A percentile compares a stretch with the other conserved stretches of the same genome.
These are phyloP conservation scores for Sardinella longiceps DNA, from an alignment of 2,797 vertebrate species.

Conservation along the genomic window DNA sequence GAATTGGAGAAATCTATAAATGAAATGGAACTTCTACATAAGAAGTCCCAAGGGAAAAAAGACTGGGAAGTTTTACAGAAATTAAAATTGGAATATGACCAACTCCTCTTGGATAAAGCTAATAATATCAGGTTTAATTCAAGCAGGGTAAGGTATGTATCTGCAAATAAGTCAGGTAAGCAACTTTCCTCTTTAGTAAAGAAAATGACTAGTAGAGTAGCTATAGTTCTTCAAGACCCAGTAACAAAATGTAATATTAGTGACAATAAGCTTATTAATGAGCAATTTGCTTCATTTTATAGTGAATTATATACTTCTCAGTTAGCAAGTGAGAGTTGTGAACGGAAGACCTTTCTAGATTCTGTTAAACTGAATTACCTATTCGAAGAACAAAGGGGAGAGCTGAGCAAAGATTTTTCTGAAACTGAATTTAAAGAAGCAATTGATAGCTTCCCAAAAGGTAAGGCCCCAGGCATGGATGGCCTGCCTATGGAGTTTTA, in stretches of 20 bases:
- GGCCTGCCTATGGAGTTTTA: not conserved
- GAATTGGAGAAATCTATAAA: no score
- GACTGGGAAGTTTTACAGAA: not conserved
- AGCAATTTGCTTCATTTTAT: not conserved
- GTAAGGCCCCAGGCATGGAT: not conserved
- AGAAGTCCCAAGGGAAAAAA: not conserved
- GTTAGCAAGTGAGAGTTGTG: no score
- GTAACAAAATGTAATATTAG: no score
- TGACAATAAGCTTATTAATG: not conserved
- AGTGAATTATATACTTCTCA: not conserved
- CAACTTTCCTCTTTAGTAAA: not conserved
- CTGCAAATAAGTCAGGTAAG: not conserved
- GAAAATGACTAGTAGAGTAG: no score
- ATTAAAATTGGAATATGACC: slow-evolving; percentile 1
- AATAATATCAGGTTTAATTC: not conserved
- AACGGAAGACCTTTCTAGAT: no score
- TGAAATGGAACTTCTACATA: not conserved
- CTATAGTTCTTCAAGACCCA: no score
- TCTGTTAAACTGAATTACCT: no score
- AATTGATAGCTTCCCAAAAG: no score
- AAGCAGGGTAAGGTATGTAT: not conserved
- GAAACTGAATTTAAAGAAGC: no score
- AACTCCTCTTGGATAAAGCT: not conserved
- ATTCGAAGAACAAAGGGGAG: no score
- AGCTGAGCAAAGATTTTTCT: no score